Percentiles rank a stretch among this genome's conserved stretches.
Evolutionary conservation across 2,113 vertebrate genomes (phyloP).

Genomic region (Arothron firmamentum): DNA sequence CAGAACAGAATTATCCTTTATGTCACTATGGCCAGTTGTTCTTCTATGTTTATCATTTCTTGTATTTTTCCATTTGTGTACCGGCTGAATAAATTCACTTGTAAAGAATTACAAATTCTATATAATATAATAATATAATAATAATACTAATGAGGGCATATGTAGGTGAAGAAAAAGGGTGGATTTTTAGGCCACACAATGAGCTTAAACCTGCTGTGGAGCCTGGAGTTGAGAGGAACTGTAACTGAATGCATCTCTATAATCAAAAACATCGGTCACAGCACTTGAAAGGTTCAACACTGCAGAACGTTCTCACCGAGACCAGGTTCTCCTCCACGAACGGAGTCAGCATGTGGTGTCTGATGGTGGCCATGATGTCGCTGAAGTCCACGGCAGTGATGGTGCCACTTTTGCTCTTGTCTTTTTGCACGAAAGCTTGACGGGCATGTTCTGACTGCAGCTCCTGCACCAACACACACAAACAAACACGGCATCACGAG

Average conservation of each 20-base stretch:
- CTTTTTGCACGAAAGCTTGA: conserved; percentile 93
- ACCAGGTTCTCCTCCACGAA: conserved; percentile 98
- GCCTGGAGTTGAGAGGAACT: background rate
- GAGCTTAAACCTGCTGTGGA: background rate
- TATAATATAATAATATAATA: too few species aligned
- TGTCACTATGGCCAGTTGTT: too few species aligned
- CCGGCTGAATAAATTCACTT: too few species aligned
- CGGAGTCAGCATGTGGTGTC: conserved; percentile 91
- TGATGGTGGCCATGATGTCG: conserved; percentile 96
- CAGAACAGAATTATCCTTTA: too few species aligned
- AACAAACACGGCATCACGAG: conserved; percentile 4
- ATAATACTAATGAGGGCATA: too few species aligned
- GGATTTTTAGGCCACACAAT: background rate
- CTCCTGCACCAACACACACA: conserved; percentile 75
- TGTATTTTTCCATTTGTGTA: too few species aligned
- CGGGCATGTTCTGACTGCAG: conserved; percentile 92
- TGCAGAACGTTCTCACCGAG: conserved; percentile 74
- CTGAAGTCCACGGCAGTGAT: conserved; percentile 94
- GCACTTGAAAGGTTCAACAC: background rate
- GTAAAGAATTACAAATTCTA: too few species aligned
- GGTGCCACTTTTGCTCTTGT: conserved; percentile 89
- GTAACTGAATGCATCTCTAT: too few species aligned
- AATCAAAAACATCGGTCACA: background rate
- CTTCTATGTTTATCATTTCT: too few species aligned
- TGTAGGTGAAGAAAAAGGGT: background rate